Conservation (phyloP, 1,140 invertebrate species). For the Papilio aristodemus region DNA sequence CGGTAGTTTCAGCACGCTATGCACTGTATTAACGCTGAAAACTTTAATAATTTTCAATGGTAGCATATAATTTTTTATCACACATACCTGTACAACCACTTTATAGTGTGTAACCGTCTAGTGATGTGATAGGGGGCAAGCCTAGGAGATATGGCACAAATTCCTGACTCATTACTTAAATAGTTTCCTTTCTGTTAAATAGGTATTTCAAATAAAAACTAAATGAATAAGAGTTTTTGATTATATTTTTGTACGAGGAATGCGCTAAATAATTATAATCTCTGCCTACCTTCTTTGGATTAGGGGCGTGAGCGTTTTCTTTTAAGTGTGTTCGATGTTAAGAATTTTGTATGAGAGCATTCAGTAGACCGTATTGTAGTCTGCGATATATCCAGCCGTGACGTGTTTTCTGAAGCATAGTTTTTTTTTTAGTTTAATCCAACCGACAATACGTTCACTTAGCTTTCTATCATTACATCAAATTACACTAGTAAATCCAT, state of each 20-base stretch:
- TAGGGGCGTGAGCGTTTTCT: too few relatives aligned
- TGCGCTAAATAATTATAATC: too few relatives aligned
- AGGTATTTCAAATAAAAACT: too few relatives aligned
- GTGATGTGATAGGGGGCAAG: too few relatives aligned
- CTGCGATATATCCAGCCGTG: background rate
- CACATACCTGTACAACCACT: too few relatives aligned
- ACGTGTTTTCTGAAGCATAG: constrained; percentile 22
- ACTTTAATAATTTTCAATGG: background rate
- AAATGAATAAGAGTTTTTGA: too few relatives aligned
- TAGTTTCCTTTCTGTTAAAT: too few relatives aligned
- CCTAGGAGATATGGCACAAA: too few relatives aligned
- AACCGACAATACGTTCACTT: constrained; percentile 1
- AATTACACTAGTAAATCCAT: background rate
- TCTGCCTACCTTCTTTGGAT: too few relatives aligned
- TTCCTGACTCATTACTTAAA: too few relatives aligned
- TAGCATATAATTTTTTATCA: background rate
- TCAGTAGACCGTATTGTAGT: background rate
- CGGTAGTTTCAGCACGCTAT: constrained; percentile 3
- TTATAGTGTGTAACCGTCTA: too few relatives aligned
- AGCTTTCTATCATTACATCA: background rate
- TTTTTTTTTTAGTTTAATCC: background rate
- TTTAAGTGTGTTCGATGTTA: constrained; percentile 7
- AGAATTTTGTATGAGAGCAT: background rate
- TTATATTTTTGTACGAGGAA: too few relatives aligned
- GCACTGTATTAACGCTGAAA: background rate